Evolutionary conservation across 2,888 invertebrate genomes (phyloP), one percentile per base, ranked within the genome.

Genomic region (Tachina lurida): DNA sequence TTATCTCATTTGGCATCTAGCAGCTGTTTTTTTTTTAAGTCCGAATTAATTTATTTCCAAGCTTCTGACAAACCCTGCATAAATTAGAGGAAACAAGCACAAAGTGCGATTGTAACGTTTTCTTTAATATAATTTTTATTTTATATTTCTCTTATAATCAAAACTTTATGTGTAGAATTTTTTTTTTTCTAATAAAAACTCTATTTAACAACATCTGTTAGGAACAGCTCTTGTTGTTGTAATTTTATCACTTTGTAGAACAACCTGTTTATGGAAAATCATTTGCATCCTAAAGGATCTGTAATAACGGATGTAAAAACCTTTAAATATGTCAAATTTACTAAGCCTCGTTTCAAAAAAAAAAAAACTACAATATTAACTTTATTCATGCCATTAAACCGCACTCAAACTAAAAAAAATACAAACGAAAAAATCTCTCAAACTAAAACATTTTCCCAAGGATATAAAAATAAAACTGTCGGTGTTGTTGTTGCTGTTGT

Each of bases 381-480:
- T 71, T 78, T 79, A 68, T 83, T 79, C 65, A 77, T 54, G 56
- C 22, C 62, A 62, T 62, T 62, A 73, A 86, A 86, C 86, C 83
- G 75, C 86, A 86, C 52, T 56, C 17, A 17, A 73, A 76, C 73
- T 67, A 71, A 74, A 82, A 79, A 71, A 74, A 82, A 79, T 22
- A 75, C 45, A 60, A 78, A 47, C 54, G 43, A 80, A 58, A 62
- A 78, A 71, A 4, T 47, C 13, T 22, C 49, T 12, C 47, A 75
- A 71, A 56, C 47, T 19, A 52, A 71, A 73, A 62, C 22, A 76
- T 75, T 62, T 86, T 86, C 86, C 86, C 83, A 83, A 86, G 86
- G 83, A 83, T 86, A 56, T 86, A 80, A 83, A 83, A 76, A 76
- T 83, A 83, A 75, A 70, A 22, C 39, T 49, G 19, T 41, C 17